phyloP scores from a whole-genome alignment of 2,113 vertebrate genomes.

The Saguinus imperator region DNA sequence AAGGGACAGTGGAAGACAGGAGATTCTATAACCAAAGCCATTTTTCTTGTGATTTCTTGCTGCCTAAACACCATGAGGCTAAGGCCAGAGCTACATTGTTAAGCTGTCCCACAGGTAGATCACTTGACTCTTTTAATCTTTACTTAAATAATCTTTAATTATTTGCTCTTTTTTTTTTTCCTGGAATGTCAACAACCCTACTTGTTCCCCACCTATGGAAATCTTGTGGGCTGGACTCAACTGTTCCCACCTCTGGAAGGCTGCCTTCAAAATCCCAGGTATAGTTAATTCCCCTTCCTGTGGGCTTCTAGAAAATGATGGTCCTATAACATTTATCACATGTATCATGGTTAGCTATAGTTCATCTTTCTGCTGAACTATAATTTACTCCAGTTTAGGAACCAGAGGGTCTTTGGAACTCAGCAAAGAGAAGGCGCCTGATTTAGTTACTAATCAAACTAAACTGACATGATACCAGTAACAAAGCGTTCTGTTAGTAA shows the following conservation, averaged over 20 bases:
- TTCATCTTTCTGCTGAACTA: neutral
- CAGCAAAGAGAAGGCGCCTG: neutral
- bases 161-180: neutral
- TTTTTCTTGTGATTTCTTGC: neutral
- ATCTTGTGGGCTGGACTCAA: neutral
- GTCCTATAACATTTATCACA: too few species aligned
- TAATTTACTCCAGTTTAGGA: neutral
- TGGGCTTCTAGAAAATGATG: neutral
- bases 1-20: neutral
- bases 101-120: neutral
- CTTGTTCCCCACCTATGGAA: neutral
- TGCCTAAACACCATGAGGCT: too few species aligned
- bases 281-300: neutral
- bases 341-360: rapidly evolving
- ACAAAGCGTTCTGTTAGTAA: neutral
- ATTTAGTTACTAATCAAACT: neutral
- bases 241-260: neutral
- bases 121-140: neutral
- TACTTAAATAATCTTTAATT: neutral
- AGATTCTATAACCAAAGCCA: neutral
- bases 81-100: neutral
- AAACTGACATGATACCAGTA: too few species aligned
- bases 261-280: neutral
- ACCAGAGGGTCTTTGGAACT: neutral
- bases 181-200: neutral